These are phyloP conservation scores for Matsumyia berberina DNA, from an alignment of 2,888 invertebrate species.

Conservation along the genomic window DNA sequence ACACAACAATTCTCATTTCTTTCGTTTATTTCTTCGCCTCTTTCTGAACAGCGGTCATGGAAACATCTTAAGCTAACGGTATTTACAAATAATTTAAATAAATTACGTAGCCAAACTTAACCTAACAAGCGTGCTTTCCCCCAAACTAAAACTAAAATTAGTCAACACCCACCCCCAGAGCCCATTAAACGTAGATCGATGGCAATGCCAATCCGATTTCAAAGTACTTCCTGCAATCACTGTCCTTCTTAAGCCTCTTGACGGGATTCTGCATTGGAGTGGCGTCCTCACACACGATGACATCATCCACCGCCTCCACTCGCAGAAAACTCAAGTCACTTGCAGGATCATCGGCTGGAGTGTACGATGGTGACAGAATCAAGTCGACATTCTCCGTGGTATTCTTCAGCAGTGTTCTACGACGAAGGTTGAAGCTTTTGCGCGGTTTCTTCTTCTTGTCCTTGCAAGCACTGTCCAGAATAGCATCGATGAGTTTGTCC, in stretches of 20 bases:
- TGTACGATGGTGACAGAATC: slow-evolving; percentile 82
- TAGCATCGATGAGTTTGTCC: slow-evolving; percentile 83
- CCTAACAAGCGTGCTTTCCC: slow-evolving; percentile 53
- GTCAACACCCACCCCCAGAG: neutral
- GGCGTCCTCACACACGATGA: slow-evolving; percentile 79
- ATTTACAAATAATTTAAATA: slow-evolving; percentile 50
- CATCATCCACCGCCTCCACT: slow-evolving; percentile 72
- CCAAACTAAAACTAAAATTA: slow-evolving; percentile 28
- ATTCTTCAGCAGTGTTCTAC: slow-evolving; percentile 80
- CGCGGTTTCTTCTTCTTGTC: slow-evolving; percentile 80
- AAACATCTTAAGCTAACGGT: slow-evolving; percentile 1
- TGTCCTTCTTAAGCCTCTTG: slow-evolving; percentile 79
- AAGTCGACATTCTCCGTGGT: slow-evolving; percentile 75
- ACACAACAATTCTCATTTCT: neutral
- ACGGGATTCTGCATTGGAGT: slow-evolving; percentile 78
- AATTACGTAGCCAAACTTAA: slow-evolving; percentile 36
- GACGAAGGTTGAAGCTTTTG: slow-evolving; percentile 81
- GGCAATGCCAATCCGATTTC: slow-evolving; percentile 83
- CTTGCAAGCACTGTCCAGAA: slow-evolving; percentile 83
- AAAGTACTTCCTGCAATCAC: slow-evolving; percentile 81
- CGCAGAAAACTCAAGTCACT: slow-evolving; percentile 82
- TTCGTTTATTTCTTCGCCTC: slow-evolving; percentile 5
- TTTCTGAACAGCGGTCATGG: neutral
- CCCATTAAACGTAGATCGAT: slow-evolving; percentile 81
- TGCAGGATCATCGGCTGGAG: slow-evolving; percentile 83